Percentiles rank a stretch among this genome's conserved stretches.
phyloP scores from a whole-genome alignment of 2,113 vertebrate species.

The Picathartes gymnocephalus region DNA sequence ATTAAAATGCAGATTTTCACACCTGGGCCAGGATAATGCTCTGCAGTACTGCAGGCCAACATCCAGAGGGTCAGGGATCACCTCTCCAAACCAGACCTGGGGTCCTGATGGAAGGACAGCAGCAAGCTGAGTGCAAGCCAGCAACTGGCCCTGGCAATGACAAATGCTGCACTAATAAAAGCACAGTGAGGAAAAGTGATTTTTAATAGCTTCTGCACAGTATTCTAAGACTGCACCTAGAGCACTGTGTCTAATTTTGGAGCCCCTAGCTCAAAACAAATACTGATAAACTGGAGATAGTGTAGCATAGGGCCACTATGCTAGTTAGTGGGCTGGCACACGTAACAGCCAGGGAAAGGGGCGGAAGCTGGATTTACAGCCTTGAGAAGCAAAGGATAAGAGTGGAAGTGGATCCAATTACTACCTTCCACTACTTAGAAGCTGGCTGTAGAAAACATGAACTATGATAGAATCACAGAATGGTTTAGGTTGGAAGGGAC shows the following conservation, averaged over 20 bases:
- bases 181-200: neutral
- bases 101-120: neutral
- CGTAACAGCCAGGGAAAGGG: neutral
- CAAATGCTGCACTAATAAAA: neutral
- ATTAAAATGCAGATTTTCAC: neutral
- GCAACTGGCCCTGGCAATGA: neutral
- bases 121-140: neutral
- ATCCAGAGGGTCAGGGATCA: neutral
- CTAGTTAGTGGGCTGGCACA: neutral
- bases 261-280: neutral
- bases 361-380: neutral
- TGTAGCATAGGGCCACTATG: rapidly evolving
- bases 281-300: neutral
- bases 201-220: neutral
- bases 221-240: neutral
- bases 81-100: neutral
- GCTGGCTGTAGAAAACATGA: neutral
- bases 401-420: neutral
- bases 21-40: neutral
- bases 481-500: neutral
- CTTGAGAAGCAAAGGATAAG: neutral
- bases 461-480: neutral
- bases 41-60: neutral
- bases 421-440: neutral
- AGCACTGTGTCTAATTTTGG: neutral